Percentiles rank a stretch among this genome's conserved stretches.
These are phyloP conservation scores for Lysandra coridon DNA, from an alignment of 2,888 invertebrate species.

Conservation along the genomic window DNA sequence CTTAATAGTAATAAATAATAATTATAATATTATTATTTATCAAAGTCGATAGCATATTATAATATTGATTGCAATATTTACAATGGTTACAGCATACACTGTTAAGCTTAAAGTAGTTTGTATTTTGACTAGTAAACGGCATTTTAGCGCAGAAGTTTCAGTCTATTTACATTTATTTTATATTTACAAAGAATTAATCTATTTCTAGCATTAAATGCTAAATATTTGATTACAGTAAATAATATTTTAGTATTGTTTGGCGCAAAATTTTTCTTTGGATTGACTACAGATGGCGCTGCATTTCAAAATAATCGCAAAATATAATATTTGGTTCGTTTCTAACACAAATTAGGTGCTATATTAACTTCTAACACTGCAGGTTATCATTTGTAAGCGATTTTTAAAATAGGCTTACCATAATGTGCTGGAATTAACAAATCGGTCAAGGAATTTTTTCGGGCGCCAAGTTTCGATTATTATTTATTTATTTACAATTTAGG, in stretches of 20 bases:
- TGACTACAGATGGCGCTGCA: neutral
- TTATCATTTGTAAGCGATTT: neutral
- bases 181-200: neutral
- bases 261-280: too few relatives aligned
- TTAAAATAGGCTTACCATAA: neutral
- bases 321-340: too few relatives aligned
- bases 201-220: neutral
- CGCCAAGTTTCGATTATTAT: neutral
- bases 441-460: neutral
- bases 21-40: neutral
- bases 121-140: neutral
- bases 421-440: neutral
- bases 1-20: neutral
- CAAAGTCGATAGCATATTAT: neutral
- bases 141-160: neutral
- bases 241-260: too few relatives aligned
- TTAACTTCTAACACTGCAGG: neutral
- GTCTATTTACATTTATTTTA: neutral
- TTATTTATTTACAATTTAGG: slow-evolving; percentile 19
- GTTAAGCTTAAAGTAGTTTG: neutral
- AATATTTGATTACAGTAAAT: too few relatives aligned
- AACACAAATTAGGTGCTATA: neutral
- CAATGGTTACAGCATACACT: neutral
- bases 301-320: neutral
- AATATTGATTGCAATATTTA: neutral